Base-by-base conservation (phyloP, 2,113 vertebrate species). In the Pseudopodoces humilis region DNA sequence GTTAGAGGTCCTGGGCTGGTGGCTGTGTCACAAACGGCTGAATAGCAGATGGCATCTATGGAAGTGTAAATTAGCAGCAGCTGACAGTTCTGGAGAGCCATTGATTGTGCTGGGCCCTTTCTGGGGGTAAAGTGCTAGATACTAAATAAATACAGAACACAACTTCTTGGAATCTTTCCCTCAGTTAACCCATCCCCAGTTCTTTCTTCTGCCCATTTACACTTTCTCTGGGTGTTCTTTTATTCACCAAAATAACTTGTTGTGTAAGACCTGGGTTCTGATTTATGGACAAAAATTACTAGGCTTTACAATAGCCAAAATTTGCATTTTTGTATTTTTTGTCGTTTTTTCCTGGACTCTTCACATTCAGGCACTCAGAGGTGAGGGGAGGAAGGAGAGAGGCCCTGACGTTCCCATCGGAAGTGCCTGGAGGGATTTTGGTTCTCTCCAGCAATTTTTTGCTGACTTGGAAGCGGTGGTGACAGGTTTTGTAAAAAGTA, bases 61-160 rank as follows among this genome's bases (percentile, higher is more conserved):
- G 92, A 94, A 93, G 92, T 95, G 95, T 92, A 95, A 97, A 93
- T 96, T 58, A 94, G 77, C n/a, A 87, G 94, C 93, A 95, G 96
- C 93, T 95, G 96, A 93, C 72, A 33, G 31, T 23, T 81, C 92
- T 88, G 93, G 83, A 86, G 62, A 90, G 86, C 70, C 70, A 59
- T 15, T 60, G 74, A 52, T 90, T 82, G 85, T 83, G 93, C 78
- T 88, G 92, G 18, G 86, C 71, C 75, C 82, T 4, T 67, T 93
- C 27, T 56, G 59, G 46, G 79, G 44, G 14, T 35, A 7, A 63
- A 96, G 71, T 90, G 93, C 82, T 94, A 35, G 90, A 53, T 94
- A 65, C 30, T 84, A 70, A 60, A 47, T 92, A 91, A 62, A 5
- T 50, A 60, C 28, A 86, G 67, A 71, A 23, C 1, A 39, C 52